Evolutionary conservation across 2,888 invertebrate genomes (phyloP).

Genomic region (Tuta absoluta): DNA sequence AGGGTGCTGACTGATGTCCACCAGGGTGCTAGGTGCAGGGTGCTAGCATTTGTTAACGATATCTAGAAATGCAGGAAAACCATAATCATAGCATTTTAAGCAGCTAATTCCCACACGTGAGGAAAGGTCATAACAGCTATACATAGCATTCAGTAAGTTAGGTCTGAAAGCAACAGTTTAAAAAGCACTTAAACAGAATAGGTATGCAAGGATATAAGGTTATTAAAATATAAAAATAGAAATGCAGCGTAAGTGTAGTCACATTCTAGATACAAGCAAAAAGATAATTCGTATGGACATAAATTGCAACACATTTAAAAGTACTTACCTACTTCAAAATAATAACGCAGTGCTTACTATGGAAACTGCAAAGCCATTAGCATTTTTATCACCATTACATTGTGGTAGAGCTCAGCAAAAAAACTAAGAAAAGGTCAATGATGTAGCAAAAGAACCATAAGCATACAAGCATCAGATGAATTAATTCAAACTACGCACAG

Average conservation of each 20-base stretch:
- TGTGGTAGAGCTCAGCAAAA: not conserved
- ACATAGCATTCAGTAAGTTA: not conserved
- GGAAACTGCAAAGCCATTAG: not conserved
- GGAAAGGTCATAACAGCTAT: not conserved
- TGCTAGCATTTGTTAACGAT: not conserved
- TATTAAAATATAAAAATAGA: not conserved
- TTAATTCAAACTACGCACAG: slow-evolving; percentile 4
- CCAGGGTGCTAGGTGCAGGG: not conserved
- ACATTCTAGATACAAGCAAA: not conserved
- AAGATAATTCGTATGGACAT: not conserved
- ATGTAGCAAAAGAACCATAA: not conserved
- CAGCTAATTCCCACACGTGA: not conserved
- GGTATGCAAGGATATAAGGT: not conserved
- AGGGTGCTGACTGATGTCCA: not conserved
- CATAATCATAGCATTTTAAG: not conserved
- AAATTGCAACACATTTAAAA: slow-evolving; percentile 10
- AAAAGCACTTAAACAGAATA: not conserved
- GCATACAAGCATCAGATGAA: not conserved
- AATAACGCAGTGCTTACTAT: not conserved
- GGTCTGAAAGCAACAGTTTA: not conserved
- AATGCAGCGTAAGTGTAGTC: not conserved
- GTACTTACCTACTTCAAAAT: slow-evolving; percentile 3
- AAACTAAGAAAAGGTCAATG: not conserved
- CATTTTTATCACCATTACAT: slow-evolving; percentile 8
- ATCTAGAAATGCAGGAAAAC: not conserved